Evolutionary conservation across 2,888 invertebrate genomes (phyloP).

Genomic region (Endomychus coccineus): DNA sequence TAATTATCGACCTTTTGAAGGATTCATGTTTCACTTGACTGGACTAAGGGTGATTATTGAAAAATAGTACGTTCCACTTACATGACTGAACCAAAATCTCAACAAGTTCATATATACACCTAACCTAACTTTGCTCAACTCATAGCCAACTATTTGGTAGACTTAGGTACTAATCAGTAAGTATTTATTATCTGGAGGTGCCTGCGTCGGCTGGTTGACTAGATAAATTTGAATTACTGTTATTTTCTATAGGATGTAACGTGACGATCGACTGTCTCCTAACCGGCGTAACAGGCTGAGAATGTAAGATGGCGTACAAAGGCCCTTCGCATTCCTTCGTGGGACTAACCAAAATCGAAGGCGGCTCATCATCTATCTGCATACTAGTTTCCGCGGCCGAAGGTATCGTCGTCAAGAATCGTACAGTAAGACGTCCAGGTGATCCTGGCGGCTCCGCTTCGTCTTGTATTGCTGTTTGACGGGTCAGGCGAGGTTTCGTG

Average conservation of each 20-base stretch:
- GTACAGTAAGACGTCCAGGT: slow-evolving; percentile 47
- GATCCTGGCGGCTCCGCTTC: slow-evolving; percentile 59
- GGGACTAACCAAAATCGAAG: slow-evolving; percentile 36
- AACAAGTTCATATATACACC: too few species aligned
- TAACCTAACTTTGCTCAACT: too few species aligned
- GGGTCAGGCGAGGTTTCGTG: slow-evolving; percentile 66
- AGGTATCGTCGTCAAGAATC: slow-evolving; percentile 64
- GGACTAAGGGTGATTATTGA: too few species aligned
- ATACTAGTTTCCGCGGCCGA: slow-evolving; percentile 67
- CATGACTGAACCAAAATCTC: too few species aligned
- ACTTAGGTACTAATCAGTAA: too few species aligned
- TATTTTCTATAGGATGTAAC: slow-evolving; percentile 37
- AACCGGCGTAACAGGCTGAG: slow-evolving; percentile 31
- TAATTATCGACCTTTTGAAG: too few species aligned
- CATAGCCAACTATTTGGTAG: too few species aligned
- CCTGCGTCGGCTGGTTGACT: slow-evolving; percentile 30
- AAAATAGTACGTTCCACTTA: too few species aligned
- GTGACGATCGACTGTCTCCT: slow-evolving; percentile 42
- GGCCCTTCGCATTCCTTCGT: slow-evolving; percentile 38
- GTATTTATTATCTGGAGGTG: slow-evolving; percentile 33
- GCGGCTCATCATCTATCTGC: slow-evolving; percentile 56
- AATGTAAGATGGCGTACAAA: slow-evolving; percentile 41
- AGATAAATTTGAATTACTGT: slow-evolving; percentile 23
- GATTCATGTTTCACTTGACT: too few species aligned
- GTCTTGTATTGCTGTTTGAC: slow-evolving; percentile 73